Percentiles rank a stretch among this genome's conserved stretches.
Conservation (phyloP, 1,140 invertebrate species). For the Cyphomyrmex costatus region DNA sequence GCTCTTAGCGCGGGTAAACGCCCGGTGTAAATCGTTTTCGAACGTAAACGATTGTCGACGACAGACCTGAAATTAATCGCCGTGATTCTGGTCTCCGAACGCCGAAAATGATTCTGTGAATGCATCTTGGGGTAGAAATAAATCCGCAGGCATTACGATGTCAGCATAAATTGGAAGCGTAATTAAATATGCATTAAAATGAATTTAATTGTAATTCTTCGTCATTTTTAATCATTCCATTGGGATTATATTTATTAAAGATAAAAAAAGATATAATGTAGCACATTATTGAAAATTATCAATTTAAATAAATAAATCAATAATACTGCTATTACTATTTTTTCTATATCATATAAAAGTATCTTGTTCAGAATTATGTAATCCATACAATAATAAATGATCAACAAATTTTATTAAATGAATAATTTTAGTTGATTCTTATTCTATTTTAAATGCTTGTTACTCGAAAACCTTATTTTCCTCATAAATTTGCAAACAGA, state of each 20-base stretch:
- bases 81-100: constrained; percentile 58
- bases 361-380: not conserved
- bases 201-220: not conserved
- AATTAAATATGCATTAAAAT: constrained; percentile 26
- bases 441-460: no score
- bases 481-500: no score
- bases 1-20: constrained; percentile 65
- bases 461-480: no score
- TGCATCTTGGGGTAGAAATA: not conserved
- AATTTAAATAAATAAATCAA: not conserved
- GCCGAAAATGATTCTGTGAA: constrained; percentile 30
- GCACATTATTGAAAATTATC: not conserved
- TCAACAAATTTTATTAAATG: no score
- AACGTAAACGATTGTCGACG: constrained; percentile 82
- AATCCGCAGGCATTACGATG: not conserved
- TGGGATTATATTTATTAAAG: not conserved
- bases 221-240: not conserved
- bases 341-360: not conserved
- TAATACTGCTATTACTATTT: not conserved
- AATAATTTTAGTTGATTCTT: no score
- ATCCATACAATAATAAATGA: no score
- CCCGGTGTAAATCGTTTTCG: constrained; percentile 80
- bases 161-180: not conserved
- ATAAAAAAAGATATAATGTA: not conserved
- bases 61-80: constrained; percentile 79